Base-by-base conservation (phyloP, 2,113 vertebrate genomes). In the Psilopogon haemacephalus region DNA sequence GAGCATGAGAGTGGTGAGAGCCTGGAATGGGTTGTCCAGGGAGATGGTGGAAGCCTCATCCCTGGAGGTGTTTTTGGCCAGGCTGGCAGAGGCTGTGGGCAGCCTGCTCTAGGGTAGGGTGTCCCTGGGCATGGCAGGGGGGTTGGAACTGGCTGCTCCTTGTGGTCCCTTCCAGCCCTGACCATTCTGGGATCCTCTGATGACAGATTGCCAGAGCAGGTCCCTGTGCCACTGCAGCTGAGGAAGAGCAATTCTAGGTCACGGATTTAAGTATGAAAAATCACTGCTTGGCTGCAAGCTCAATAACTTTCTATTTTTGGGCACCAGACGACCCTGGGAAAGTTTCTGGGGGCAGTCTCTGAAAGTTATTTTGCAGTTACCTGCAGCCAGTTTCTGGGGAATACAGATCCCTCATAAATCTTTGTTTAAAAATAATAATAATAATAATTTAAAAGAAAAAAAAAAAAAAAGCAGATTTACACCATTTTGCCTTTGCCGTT, bases 191-290 rank as follows among this genome's bases (percentile, higher is more conserved):
- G 58, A 72, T 28, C 68, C 67, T 78, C 32, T 84, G 54, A 4
- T 54, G 82, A 86, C 8, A 26, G 84, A 64, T 72, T 75, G 58
- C 52, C 77, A 84, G 50, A 94, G 88, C 56, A 88, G 55, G 27
- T 33, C 55, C 9, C 7, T 56, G 71, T 70, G 74, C 50, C 77
- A 4, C 0, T 52, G 5, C 20, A 35, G 48, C 56, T 59, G 48
- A 68, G 55, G 38, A 84, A 83, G 60, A 78, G 26, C 83, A 94
- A 92, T 87, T 89, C 55, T 12, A 85, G 38, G 87, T 92, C 89
- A 83, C 56, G 26, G 38, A 92, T 67, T 95, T 87, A 87, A 76
- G 76, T 87, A 60, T 93, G 89, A 93, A 84, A 96, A 89, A 94
- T 93, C 68, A 73, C 74, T 56, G 14, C 60, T 85, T 84, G 40